These are phyloP conservation scores for Schizopygopsis pylzovi DNA, from an alignment of 2,797 vertebrate species.

Conservation along the genomic window DNA sequence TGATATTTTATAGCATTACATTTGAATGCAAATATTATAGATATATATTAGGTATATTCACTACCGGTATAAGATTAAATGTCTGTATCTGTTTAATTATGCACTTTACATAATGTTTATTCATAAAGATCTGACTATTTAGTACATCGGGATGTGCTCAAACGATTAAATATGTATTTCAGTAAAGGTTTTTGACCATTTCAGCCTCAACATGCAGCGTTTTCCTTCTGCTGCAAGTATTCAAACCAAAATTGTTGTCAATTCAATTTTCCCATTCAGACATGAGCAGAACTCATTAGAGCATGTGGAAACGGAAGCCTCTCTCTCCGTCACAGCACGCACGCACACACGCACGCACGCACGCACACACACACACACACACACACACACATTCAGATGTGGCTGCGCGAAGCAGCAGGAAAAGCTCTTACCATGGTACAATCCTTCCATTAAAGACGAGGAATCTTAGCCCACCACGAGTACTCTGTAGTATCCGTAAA, in stretches of 20 bases:
- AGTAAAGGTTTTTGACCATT: neutral
- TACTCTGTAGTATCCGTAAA: slow-evolving; percentile 16
- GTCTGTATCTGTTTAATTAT: neutral
- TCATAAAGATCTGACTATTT: neutral
- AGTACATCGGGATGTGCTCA: neutral
- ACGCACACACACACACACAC: slow-evolving; percentile 3
- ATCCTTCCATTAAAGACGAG: slow-evolving; percentile 64
- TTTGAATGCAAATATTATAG: neutral
- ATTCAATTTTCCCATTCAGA: neutral
- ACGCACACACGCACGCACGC: neutral
- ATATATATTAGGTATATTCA: neutral
- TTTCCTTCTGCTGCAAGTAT: neutral
- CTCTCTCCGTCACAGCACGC: neutral
- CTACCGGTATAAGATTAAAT: neutral
- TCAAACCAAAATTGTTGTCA: neutral
- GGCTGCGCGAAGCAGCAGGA: neutral
- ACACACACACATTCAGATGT: slow-evolving; percentile 12
- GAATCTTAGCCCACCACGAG: slow-evolving; percentile 10
- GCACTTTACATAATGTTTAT: neutral
- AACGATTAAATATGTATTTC: neutral
- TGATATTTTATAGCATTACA: neutral
- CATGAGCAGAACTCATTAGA: neutral
- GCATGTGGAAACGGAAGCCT: neutral
- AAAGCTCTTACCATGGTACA: slow-evolving; percentile 65
- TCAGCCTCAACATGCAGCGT: neutral